These are phyloP conservation scores for pig (Sus scrofa) DNA, from an alignment of 2,113 vertebrate genomes.

Conservation along the genomic window DNA sequence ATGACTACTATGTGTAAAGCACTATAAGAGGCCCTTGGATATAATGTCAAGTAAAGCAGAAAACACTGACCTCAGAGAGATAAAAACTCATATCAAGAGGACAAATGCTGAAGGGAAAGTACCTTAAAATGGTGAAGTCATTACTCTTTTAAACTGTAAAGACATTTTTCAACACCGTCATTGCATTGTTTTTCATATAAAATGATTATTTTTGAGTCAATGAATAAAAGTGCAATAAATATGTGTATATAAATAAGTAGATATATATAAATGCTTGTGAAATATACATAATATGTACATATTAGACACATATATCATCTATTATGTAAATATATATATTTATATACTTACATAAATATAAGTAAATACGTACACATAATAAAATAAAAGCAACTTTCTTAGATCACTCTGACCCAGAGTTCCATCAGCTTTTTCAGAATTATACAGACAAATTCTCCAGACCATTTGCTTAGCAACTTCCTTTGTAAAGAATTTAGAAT, in stretches of 20 bases:
- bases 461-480: background rate
- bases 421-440: background rate
- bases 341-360: background rate
- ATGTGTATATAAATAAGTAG: background rate
- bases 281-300: background rate
- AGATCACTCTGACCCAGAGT: background rate
- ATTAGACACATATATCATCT: background rate
- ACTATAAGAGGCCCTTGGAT: background rate
- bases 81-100: background rate
- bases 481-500: constrained; percentile 17
- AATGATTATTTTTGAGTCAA: background rate
- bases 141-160: constrained; percentile 19
- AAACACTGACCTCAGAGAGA: background rate
- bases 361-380: background rate
- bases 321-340: background rate
- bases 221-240: background rate
- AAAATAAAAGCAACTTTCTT: background rate
- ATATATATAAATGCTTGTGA: background rate
- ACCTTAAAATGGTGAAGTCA: background rate
- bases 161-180: background rate
- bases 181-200: constrained; percentile 1
- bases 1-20: background rate
- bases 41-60: background rate
- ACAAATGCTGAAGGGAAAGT: background rate
- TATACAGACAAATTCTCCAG: background rate